A percentile compares a stretch with the other conserved stretches of the same genome.
phyloP scores from a whole-genome alignment of 2,113 vertebrate genomes.

The Falco punctatus region DNA sequence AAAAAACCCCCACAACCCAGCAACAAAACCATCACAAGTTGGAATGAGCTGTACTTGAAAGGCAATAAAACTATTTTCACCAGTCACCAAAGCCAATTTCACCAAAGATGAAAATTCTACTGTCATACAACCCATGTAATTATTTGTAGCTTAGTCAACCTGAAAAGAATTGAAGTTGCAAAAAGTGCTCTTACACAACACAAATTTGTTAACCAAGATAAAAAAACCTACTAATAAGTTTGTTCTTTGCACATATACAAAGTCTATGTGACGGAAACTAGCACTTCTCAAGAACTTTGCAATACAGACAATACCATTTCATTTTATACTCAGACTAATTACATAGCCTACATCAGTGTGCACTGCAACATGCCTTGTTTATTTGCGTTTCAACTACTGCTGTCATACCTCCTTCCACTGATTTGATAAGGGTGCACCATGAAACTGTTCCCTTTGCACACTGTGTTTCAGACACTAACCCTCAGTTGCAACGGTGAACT shows the following conservation, averaged over 20 bases:
- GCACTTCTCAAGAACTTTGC: background rate
- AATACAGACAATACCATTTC: background rate
- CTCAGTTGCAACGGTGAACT: background rate
- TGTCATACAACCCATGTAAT: background rate
- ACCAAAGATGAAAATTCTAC: background rate
- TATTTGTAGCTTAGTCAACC: background rate
- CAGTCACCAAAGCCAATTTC: background rate
- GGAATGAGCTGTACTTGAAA: background rate
- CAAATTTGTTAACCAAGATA: background rate
- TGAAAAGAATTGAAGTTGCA: background rate
- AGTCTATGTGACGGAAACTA: background rate
- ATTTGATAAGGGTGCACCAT: accelerated
- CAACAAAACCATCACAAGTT: background rate
- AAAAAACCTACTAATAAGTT: background rate
- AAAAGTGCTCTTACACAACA: background rate
- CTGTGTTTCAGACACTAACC: background rate
- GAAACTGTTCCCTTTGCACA: accelerated
- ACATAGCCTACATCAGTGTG: background rate
- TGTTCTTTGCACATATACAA: background rate
- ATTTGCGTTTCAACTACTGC: background rate
- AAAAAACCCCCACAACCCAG: background rate
- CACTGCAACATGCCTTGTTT: background rate
- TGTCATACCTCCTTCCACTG: background rate
- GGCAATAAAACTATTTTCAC: conserved; percentile 6
- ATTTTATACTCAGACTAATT: background rate